A percentile compares a stretch with the other conserved stretches of the same genome.
Evolutionary conservation across 2,797 vertebrate genomes (phyloP).

Genomic region (Sebastes aleutianus): DNA sequence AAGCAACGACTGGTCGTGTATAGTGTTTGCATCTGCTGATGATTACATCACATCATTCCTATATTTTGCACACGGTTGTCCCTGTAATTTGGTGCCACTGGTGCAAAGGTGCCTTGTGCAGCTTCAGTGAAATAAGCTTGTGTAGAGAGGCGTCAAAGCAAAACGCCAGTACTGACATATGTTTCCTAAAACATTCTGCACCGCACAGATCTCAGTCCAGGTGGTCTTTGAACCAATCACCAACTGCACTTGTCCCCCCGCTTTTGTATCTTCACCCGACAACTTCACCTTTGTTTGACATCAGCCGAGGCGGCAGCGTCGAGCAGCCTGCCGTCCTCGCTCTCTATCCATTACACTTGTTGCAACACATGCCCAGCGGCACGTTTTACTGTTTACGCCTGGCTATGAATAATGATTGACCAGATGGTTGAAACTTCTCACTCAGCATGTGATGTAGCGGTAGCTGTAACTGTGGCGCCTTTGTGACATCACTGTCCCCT

Average conservation of each 20-base stretch:
- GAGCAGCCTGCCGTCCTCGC: constrained; percentile 11
- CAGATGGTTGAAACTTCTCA: constrained; percentile 71
- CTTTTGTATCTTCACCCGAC: background rate
- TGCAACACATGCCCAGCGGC: constrained; percentile 57
- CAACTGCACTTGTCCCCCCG: background rate
- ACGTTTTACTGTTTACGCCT: constrained; percentile 60
- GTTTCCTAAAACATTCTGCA: background rate
- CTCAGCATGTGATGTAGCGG: constrained; percentile 53
- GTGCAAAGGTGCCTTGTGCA: background rate
- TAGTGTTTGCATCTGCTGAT: background rate
- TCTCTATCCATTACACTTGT: constrained; percentile 16
- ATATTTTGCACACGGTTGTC: background rate
- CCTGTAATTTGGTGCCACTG: background rate
- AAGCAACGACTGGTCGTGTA: background rate
- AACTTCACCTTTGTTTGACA: background rate
- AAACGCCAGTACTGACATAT: background rate
- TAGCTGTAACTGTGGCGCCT: constrained; percentile 27
- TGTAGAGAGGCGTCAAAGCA: background rate
- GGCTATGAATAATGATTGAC: constrained; percentile 65
- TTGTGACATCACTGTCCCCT: constrained; percentile 51
- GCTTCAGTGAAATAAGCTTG: background rate
- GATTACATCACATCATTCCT: background rate
- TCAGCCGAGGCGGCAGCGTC: background rate
- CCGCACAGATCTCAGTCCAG: background rate
- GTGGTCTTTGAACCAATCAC: background rate